Evolutionary conservation across 2,797 vertebrate species (phyloP).

Genomic region (Peromyscus aztecus): DNA sequence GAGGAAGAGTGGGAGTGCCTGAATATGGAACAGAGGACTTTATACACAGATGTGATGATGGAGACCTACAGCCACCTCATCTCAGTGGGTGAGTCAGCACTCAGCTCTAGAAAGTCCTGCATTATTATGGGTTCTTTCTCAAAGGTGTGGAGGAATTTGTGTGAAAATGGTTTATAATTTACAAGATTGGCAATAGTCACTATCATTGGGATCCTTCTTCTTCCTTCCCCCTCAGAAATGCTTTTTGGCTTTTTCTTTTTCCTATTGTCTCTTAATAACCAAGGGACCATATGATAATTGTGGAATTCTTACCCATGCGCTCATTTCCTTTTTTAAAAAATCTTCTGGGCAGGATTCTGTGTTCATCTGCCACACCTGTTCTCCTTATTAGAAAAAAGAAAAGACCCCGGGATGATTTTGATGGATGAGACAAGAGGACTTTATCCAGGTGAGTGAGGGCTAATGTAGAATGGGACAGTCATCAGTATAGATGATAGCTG

Average conservation of each 20-base stretch:
- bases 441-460: conserved; percentile 42
- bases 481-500: neutral
- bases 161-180: neutral
- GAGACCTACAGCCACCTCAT: neutral
- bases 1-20: neutral
- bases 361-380: conserved; percentile 55
- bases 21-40: neutral
- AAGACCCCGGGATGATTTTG: conserved; percentile 48
- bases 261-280: neutral
- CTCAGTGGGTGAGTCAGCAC: neutral
- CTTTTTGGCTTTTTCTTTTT: neutral
- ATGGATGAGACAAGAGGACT: neutral
- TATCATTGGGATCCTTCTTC: neutral
- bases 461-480: neutral
- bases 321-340: neutral
- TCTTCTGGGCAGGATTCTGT: conserved; percentile 52
- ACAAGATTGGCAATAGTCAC: neutral
- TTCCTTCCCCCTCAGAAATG: neutral
- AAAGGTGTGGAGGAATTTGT: neutral
- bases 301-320: neutral
- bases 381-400: conserved; percentile 35
- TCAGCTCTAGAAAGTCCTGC: neutral
- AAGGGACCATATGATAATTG: neutral
- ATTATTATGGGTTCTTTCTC: neutral
- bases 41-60: neutral